Percentiles rank a stretch among this genome's conserved stretches.
phyloP scores from a whole-genome alignment of 2,888 invertebrate genomes.

The Brachypterus glaber region DNA sequence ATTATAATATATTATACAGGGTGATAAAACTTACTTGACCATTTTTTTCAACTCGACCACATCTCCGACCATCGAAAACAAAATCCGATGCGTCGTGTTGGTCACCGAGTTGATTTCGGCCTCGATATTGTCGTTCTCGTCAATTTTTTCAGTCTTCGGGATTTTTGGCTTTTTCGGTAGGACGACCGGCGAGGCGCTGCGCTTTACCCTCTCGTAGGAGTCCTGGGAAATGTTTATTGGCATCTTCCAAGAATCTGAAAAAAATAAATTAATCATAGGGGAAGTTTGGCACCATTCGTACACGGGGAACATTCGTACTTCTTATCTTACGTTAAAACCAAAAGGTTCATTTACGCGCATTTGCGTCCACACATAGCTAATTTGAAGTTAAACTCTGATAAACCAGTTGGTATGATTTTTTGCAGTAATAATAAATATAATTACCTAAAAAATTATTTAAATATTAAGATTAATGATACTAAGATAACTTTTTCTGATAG shows the following conservation, averaged over 20 bases:
- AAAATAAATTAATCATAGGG: no score
- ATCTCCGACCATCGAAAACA: slow-evolving; percentile 45
- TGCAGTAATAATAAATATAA: no score
- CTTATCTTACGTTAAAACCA: no score
- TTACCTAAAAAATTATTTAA: no score
- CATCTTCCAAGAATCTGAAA: slow-evolving; percentile 82
- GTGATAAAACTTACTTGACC: slow-evolving; percentile 39
- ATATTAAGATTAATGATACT: no score
- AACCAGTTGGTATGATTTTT: no score
- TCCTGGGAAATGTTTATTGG: slow-evolving; percentile 85
- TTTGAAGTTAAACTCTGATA: no score
- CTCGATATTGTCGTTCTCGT: slow-evolving; percentile 30
- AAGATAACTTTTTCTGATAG: no score
- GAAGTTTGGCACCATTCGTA: no score
- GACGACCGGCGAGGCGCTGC: slow-evolving; percentile 48
- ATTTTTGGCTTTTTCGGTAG: slow-evolving; percentile 51
- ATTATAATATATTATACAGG: not conserved
- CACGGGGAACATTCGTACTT: no score
- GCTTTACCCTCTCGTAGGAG: slow-evolving; percentile 74
- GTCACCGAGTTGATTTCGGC: slow-evolving; percentile 25
- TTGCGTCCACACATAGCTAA: no score
- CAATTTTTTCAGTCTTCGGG: slow-evolving; percentile 37
- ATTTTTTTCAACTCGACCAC: slow-evolving; percentile 40
- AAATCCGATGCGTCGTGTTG: slow-evolving; percentile 42
- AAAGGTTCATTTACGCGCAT: no score